Base-by-base conservation (phyloP, 2,797 vertebrate genomes). In the Microhierax caerulescens region DNA sequence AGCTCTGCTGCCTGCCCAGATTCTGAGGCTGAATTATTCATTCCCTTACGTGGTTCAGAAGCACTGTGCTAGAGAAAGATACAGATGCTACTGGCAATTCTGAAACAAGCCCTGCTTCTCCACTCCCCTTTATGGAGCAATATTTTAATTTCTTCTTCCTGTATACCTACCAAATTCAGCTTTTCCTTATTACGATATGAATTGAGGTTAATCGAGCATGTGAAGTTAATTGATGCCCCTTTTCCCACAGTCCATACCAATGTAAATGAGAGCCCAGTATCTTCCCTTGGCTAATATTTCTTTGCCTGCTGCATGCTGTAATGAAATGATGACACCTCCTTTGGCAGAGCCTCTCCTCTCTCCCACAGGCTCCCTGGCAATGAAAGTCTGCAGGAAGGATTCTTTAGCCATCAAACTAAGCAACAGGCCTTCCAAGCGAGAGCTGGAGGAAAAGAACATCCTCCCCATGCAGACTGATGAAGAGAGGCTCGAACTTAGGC, bases 361-460 rank as follows among this genome's bases (percentile, higher is more conserved):
- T 93, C 69, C 72, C 80, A 54, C 93, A 99, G 99, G 99, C 97
- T 98, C 99, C 37, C 97, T 99, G 96, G 99, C 99, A 94, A 98
- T 98, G 98, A 99, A 99, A 97, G 99, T 99, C 92, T 98, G 99
- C 97, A 98, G 99, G 97, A 99, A 99, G 98, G 99, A 99, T 98
- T 99, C 99, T 23, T 97, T 99, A 98, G 99, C 99, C 94, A 99
- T 99, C 98, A 99, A 99, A 97, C 98, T 99, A 94, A 99, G 99
- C 97, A 99, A 99, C 98, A 98, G 99, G 96, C 99, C 99, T 25
- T 99, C 99, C 68, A 99, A 99, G 92, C 93, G 99, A 93, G 99
- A 99, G 94, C 98, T 99, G 94, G 99, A 99, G 97, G 99, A 99
- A 94, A 99, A 99, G 98, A 99, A 99, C 96, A 99, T 99, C 97